These are phyloP conservation scores for Nannospalax galili DNA, from an alignment of 2,113 vertebrate genomes.

Conservation along the genomic window DNA sequence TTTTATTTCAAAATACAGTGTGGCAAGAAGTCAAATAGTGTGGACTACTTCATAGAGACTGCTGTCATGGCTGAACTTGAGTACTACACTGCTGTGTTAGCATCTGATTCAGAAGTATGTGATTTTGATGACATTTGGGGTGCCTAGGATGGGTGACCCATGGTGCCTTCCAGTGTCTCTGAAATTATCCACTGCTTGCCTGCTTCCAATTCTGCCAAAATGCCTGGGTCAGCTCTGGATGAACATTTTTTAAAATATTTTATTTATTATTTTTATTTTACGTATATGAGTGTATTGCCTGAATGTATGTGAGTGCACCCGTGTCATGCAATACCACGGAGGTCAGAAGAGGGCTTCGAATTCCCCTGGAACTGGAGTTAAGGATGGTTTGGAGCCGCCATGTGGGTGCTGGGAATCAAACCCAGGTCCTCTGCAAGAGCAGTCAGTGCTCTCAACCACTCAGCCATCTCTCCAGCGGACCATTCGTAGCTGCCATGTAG, in stretches of 20 bases:
- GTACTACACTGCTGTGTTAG: background rate
- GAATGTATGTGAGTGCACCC: too few relatives aligned
- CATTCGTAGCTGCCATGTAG: too few relatives aligned
- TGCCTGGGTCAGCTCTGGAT: background rate
- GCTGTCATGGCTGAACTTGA: background rate
- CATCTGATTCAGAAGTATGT: background rate
- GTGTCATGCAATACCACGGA: too few relatives aligned
- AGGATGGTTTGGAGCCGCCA: too few relatives aligned
- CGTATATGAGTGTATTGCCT: too few relatives aligned
- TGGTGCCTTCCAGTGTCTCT: background rate
- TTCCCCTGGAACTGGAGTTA: too few relatives aligned
- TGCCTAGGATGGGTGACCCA: background rate
- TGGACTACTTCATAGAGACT: background rate
- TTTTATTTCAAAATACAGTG: background rate
- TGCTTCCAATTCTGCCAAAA: conserved; percentile 9
- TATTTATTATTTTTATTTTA: too few relatives aligned
- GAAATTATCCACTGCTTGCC: background rate
- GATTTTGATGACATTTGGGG: conserved; percentile 11
- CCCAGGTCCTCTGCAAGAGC: too few relatives aligned
- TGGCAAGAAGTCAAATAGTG: background rate
- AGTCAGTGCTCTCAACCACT: too few relatives aligned
- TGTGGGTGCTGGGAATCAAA: too few relatives aligned
- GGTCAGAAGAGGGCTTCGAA: too few relatives aligned
- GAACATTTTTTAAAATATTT: background rate
- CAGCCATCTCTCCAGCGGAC: too few relatives aligned